phyloP scores from a whole-genome alignment of 2,888 invertebrate genomes.

The Pilophorus perplexus region DNA sequence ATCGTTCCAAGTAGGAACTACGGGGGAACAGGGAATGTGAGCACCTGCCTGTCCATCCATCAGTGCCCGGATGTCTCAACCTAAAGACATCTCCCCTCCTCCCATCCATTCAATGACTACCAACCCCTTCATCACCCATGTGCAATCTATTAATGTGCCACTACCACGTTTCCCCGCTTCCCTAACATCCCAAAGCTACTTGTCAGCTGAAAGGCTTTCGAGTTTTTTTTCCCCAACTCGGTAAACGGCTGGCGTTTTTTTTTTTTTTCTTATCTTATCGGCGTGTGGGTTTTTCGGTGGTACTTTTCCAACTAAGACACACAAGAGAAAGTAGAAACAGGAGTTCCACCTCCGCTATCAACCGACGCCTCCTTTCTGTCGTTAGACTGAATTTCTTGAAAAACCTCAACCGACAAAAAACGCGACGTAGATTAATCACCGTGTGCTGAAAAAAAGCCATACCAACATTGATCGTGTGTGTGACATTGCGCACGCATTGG shows the following conservation, averaged over 20 bases:
- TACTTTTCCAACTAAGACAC: too few species aligned
- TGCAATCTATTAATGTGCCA: conserved; percentile 26
- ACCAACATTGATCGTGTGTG: too few species aligned
- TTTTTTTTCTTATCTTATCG: conserved; percentile 1
- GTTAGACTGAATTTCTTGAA: too few species aligned
- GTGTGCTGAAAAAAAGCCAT: too few species aligned
- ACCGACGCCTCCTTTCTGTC: too few species aligned
- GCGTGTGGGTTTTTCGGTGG: conserved; percentile 4
- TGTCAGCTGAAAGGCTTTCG: conserved; percentile 22
- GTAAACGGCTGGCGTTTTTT: not conserved
- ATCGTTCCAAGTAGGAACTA: not conserved
- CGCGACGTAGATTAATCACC: too few species aligned
- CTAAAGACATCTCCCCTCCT: not conserved
- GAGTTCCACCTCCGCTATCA: conserved; percentile 6
- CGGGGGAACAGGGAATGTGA: conserved; percentile 13
- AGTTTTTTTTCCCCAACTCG: not conserved
- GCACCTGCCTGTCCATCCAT: conserved; percentile 26
- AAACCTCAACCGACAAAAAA: too few species aligned
- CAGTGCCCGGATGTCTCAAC: conserved; percentile 28
- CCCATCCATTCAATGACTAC: not conserved
- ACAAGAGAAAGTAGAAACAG: conserved; percentile 3
- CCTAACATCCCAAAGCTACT: not conserved
- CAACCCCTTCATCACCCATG: conserved; percentile 4
- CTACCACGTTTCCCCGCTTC: not conserved
- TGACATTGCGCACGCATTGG: too few species aligned